Evolutionary conservation across 2,113 vertebrate genomes (phyloP).

Genomic region (Psophia crepitans): DNA sequence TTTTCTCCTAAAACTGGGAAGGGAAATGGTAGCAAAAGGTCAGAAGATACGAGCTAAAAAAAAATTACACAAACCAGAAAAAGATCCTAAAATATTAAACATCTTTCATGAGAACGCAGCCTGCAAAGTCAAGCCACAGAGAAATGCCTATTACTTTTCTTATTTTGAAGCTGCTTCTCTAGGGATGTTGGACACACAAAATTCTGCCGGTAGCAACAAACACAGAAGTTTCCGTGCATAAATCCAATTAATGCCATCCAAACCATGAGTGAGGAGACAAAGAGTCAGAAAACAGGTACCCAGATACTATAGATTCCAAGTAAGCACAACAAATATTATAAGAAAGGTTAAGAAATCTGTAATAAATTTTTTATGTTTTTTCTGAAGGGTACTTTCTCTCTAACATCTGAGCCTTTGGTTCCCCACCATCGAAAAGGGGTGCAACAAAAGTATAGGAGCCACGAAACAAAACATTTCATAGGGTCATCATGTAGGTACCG

Average conservation of each 20-base stretch:
- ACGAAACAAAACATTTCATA: not conserved
- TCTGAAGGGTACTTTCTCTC: not conserved
- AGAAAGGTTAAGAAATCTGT: not conserved
- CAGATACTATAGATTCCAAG: not conserved
- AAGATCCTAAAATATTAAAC: not conserved
- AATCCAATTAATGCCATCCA: not conserved
- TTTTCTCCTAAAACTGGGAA: not conserved
- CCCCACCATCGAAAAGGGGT: not conserved
- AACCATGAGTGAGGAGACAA: not conserved
- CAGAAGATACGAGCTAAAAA: not conserved
- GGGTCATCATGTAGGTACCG: not conserved
- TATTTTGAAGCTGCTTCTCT: not conserved
- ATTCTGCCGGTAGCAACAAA: not conserved
- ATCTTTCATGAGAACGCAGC: not conserved
- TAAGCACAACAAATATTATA: not conserved
- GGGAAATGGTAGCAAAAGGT: not conserved
- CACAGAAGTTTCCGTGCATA: not conserved
- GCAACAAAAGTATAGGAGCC: not conserved
- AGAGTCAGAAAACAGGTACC: not conserved
- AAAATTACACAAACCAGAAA: not conserved
- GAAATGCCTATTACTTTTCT: not conserved
- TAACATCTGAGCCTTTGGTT: not conserved
- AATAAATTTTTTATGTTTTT: not conserved
- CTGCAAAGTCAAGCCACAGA: not conserved
- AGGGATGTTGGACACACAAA: not conserved